phyloP scores from a whole-genome alignment of 2,797 vertebrate species.

The Acanthiza pusilla region DNA sequence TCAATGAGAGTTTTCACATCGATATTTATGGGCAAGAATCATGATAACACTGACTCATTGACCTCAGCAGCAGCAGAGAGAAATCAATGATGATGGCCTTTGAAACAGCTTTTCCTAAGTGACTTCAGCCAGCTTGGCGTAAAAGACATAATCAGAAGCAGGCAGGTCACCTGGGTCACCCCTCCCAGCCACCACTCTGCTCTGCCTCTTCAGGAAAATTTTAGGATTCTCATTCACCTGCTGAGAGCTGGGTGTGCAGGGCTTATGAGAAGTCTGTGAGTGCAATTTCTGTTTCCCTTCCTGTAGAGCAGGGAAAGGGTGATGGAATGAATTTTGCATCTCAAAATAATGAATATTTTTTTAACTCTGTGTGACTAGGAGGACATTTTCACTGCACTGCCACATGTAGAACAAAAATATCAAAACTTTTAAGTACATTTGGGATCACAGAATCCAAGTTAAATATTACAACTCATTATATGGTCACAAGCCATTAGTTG shows the following conservation, averaged over 20 bases:
- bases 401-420: slow-evolving; percentile 4
- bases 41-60: neutral
- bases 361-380: neutral
- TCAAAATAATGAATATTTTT: neutral
- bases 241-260: neutral
- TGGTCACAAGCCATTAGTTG: slow-evolving; percentile 61
- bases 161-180: neutral
- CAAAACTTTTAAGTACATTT: slow-evolving; percentile 38
- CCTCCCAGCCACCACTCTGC: neutral
- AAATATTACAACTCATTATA: slow-evolving; percentile 57
- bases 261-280: neutral
- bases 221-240: neutral
- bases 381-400: neutral
- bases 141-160: neutral
- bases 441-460: slow-evolving; percentile 56
- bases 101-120: slow-evolving; percentile 2
- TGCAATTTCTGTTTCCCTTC: neutral
- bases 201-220: neutral
- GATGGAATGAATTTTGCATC: neutral
- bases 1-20: neutral
- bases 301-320: neutral
- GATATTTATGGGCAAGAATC: neutral
- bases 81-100: neutral
- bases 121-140: neutral
- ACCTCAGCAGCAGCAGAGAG: neutral